These are phyloP conservation scores for Brienomyrus brachyistius DNA, from an alignment of 2,113 vertebrate genomes.

Conservation along the genomic window DNA sequence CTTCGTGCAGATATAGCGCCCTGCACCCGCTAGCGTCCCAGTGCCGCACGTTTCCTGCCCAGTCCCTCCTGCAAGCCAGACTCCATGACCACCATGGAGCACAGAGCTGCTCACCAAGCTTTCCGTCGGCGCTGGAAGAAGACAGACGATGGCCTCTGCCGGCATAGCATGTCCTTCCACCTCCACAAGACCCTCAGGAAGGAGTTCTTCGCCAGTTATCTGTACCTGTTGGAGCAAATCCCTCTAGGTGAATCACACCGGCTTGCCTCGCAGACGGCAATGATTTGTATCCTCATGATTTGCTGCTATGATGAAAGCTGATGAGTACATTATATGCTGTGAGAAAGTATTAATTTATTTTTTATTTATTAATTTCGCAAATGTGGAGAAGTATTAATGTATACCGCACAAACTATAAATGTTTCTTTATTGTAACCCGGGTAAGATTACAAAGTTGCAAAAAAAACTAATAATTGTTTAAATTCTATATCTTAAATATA, in stretches of 20 bases:
- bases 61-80: not conserved
- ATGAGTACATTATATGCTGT: not conserved
- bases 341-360: not conserved
- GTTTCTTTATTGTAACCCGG: not conserved
- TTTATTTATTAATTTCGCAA: too few species aligned
- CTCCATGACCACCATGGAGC: slow-evolving; percentile 48
- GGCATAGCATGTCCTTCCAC: slow-evolving; percentile 88
- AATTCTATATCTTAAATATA: not conserved
- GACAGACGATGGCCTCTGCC: slow-evolving; percentile 77
- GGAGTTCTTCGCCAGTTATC: slow-evolving; percentile 93
- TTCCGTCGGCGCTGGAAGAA: slow-evolving; percentile 79
- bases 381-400: not conserved
- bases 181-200: slow-evolving; percentile 75
- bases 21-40: slow-evolving; percentile 33
- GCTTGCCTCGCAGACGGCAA: not conserved
- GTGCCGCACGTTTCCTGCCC: not conserved
- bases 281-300: not conserved
- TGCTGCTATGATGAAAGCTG: not conserved
- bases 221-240: slow-evolving; percentile 81
- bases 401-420: not conserved
- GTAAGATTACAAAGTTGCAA: not conserved
- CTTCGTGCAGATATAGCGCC: slow-evolving; percentile 62
- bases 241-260: slow-evolving; percentile 76
- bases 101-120: slow-evolving; percentile 75
- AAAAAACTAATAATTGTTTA: not conserved